Evolutionary conservation across 1,140 invertebrate genomes (phyloP).

Genomic region (Metopolophium dirhodum): DNA sequence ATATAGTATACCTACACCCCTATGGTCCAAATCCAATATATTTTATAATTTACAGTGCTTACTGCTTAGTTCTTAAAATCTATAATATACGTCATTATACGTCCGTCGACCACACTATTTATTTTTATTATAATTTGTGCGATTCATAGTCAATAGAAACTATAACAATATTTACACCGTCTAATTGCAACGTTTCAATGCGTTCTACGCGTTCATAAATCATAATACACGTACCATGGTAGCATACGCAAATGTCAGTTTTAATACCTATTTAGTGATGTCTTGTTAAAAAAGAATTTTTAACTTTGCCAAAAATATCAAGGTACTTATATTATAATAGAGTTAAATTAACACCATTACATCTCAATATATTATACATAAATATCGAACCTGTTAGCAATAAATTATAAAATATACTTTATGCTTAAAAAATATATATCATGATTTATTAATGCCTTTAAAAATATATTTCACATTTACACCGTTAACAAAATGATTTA

Average conservation of each 20-base stretch:
- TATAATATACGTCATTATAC: neutral
- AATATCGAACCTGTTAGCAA: neutral
- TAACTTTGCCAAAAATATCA: neutral
- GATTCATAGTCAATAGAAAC: neutral
- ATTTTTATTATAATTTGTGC: neutral
- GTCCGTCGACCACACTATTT: neutral
- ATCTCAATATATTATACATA: no score
- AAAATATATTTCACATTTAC: neutral
- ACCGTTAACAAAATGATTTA: neutral
- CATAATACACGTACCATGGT: neutral
- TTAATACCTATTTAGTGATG: neutral
- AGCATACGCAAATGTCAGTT: neutral
- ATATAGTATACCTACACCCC: no score
- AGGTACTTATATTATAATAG: neutral
- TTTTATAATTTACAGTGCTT: neutral
- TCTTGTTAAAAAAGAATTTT: neutral
- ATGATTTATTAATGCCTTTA: neutral
- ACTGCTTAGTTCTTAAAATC: neutral
- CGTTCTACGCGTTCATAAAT: neutral
- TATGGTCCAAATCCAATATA: neutral
- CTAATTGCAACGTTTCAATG: neutral
- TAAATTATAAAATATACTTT: neutral
- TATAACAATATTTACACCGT: neutral
- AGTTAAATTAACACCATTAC: neutral
- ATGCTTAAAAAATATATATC: neutral